Evolutionary conservation across 2,797 vertebrate species (phyloP).

Genomic region (Pseudochromis fuscus): DNA sequence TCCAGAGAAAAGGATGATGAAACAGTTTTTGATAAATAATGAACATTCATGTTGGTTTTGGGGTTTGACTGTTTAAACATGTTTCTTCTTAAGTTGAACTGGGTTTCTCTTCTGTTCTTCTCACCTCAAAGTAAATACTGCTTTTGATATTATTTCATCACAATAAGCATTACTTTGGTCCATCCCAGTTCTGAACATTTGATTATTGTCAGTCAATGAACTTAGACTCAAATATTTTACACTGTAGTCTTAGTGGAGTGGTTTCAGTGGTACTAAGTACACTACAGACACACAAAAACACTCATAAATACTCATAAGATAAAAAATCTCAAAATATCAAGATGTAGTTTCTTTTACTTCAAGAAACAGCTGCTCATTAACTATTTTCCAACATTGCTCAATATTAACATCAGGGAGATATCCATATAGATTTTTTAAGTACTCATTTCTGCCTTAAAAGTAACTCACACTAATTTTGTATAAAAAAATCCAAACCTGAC

Average conservation of each 20-base stretch:
- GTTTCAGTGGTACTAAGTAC: background rate
- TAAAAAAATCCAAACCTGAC: background rate
- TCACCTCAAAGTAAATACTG: background rate
- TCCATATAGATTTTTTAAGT: background rate
- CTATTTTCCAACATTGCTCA: no score
- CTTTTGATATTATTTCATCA: background rate
- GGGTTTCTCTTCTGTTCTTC: background rate
- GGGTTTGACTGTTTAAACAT: background rate
- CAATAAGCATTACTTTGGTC: background rate
- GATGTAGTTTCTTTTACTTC: no score
- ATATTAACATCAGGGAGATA: no score
- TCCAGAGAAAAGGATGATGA: slow-evolving; percentile 1
- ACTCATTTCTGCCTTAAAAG: no score
- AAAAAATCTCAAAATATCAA: no score
- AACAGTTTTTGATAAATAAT: slow-evolving; percentile 1
- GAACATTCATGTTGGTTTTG: background rate
- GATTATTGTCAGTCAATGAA: background rate
- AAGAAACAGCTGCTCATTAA: no score
- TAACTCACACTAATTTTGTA: no score
- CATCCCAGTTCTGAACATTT: background rate
- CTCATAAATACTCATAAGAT: no score
- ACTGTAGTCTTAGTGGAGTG: background rate
- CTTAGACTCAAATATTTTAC: background rate
- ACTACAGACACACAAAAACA: no score
- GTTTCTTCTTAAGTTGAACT: no score